Conservation (phyloP, 2,113 vertebrate genomes). For the Mohoua ochrocephala region DNA sequence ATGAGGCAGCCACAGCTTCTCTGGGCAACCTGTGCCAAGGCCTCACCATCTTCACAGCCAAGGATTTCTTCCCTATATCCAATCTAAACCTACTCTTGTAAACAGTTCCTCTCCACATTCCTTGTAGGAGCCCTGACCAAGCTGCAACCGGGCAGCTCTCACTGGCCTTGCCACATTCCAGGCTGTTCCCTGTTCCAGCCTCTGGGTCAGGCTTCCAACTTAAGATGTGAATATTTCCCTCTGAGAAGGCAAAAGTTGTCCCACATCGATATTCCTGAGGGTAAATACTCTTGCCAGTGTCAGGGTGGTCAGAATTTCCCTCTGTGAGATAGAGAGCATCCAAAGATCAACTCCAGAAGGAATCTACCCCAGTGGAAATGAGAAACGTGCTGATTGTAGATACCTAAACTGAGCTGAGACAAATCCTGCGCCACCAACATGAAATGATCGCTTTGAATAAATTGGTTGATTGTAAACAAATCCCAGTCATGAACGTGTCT, state of each 20-base stretch:
- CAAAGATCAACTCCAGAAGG: not conserved
- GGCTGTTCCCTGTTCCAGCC: not conserved
- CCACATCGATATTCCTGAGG: not conserved
- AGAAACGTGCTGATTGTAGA: not conserved
- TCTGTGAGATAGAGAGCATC: not conserved
- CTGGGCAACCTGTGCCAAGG: not conserved
- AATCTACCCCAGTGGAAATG: not conserved
- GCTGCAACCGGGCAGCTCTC: not conserved
- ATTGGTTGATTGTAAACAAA: not conserved
- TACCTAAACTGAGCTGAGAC: not conserved
- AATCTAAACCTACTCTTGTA: too few species aligned
- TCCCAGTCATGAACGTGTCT: accelerated
- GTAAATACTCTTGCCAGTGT: not conserved
- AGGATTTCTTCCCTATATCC: not conserved
- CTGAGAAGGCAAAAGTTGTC: not conserved
- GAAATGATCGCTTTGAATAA: not conserved
- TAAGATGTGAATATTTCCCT: not conserved
- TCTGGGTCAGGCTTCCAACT: not conserved
- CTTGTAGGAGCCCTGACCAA: not conserved
- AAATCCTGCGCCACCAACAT: not conserved
- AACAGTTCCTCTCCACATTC: not conserved
- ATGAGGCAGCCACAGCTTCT: not conserved
- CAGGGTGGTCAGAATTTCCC: not conserved
- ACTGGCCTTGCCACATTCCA: accelerated
- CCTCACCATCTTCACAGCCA: not conserved